phyloP scores from a whole-genome alignment of 23 tunicate genomes.

The Clavelina lepadiformis region DNA sequence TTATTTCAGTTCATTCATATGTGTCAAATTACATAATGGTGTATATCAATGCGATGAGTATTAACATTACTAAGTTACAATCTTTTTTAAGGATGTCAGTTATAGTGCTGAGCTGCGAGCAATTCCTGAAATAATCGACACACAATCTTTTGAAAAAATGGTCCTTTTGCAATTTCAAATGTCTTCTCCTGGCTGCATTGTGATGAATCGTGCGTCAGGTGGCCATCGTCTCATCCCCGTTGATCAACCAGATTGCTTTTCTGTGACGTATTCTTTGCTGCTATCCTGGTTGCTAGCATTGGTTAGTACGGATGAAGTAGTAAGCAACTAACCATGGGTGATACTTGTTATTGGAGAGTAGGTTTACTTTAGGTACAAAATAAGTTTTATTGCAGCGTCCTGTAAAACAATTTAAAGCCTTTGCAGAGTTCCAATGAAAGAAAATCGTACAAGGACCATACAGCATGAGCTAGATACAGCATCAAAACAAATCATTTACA shows the following conservation, averaged over 20 bases:
- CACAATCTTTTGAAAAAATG: slow-evolving; percentile 7
- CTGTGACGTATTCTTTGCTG: slow-evolving; percentile 56
- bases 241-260: slow-evolving; percentile 34
- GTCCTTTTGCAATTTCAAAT: slow-evolving; percentile 52
- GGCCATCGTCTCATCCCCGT: slow-evolving; percentile 39
- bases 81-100: slow-evolving; percentile 2
- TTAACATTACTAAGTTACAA: too few relatives aligned
- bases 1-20: neutral
- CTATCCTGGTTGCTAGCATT: slow-evolving; percentile 72
- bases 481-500: too few relatives aligned
- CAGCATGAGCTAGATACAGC: too few relatives aligned
- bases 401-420: too few relatives aligned
- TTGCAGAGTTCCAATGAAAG: too few relatives aligned
- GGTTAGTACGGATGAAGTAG: slow-evolving; percentile 45
- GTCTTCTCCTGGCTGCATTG: slow-evolving; percentile 49
- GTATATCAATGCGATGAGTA: neutral
- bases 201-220: slow-evolving; percentile 31
- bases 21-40: neutral
- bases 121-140: slow-evolving; percentile 15
- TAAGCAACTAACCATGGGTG: too few relatives aligned
- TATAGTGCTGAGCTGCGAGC: slow-evolving; percentile 9
- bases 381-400: too few relatives aligned
- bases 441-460: too few relatives aligned
- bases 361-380: too few relatives aligned
- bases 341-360: too few relatives aligned